These are phyloP conservation scores for Alexandromys fortis DNA, from an alignment of 2,113 vertebrate species.

Conservation along the genomic window DNA sequence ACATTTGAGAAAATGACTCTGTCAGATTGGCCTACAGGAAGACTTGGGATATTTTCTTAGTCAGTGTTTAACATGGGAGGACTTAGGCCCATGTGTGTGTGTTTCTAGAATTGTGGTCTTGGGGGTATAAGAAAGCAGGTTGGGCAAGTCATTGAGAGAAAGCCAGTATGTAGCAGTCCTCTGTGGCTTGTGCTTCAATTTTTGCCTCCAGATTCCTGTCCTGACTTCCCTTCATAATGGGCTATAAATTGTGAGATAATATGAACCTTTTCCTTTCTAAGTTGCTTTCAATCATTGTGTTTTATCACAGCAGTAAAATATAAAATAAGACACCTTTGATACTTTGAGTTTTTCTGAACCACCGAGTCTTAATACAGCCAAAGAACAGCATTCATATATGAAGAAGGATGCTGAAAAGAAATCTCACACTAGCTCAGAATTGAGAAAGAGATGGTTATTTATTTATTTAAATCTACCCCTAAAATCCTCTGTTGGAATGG, in stretches of 20 bases:
- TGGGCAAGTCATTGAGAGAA: background rate
- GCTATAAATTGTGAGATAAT: background rate
- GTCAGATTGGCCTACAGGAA: background rate
- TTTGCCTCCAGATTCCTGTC: no score
- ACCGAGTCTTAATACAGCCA: background rate
- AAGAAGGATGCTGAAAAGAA: no score
- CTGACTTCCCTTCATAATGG: background rate
- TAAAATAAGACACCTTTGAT: background rate
- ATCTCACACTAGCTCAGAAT: no score
- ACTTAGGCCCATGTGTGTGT: background rate
- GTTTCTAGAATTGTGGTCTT: background rate
- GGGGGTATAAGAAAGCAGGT: background rate
- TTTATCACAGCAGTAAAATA: background rate
- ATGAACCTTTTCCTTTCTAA: background rate
- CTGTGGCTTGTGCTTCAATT: background rate
- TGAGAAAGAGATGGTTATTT: no score
- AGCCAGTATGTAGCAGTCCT: background rate
- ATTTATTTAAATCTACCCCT: no score
- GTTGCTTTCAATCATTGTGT: background rate
- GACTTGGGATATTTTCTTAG: background rate
- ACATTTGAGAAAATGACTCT: background rate
- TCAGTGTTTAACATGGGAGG: background rate
- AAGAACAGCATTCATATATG: background rate
- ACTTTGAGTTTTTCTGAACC: background rate
- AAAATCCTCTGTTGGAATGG: no score